A percentile compares a stretch with the other conserved stretches of the same genome.
Evolutionary conservation across 2,888 invertebrate genomes (phyloP).

Genomic region (Nephrotoma guestfalica): DNA sequence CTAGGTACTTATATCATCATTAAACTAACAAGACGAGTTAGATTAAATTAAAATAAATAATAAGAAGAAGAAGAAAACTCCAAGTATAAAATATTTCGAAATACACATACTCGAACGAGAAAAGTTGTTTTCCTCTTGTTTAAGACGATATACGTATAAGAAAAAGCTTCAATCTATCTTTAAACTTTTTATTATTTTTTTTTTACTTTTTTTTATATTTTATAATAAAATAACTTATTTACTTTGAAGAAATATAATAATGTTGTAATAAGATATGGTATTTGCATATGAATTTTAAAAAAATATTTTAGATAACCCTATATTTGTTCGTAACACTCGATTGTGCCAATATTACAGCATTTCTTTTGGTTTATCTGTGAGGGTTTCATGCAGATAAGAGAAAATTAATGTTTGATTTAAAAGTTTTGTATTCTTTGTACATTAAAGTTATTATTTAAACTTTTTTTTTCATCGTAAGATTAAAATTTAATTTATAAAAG

Average conservation of each 20-base stretch:
- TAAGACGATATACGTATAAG: not conserved
- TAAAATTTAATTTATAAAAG: not conserved
- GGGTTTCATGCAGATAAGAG: not conserved
- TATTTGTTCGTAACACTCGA: not conserved
- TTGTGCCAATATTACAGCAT: not conserved
- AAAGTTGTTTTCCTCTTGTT: not conserved
- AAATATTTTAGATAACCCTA: not conserved
- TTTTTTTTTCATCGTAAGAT: not conserved
- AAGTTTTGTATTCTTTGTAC: not conserved
- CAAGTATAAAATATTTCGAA: not conserved
- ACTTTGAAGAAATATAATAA: not conserved
- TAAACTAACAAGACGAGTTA: not conserved
- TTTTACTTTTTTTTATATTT: not conserved
- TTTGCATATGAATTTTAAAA: not conserved
- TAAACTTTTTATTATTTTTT: not conserved
- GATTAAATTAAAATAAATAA: not conserved
- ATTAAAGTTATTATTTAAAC: not conserved
- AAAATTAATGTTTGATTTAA: not conserved
- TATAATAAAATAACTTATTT: not conserved
- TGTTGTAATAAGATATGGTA: not conserved
- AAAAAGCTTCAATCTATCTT: not conserved
- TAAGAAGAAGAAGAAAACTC: not conserved
- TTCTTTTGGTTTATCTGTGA: not conserved
- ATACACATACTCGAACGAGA: not conserved
- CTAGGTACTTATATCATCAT: not conserved